Percentiles rank a stretch among this genome's conserved stretches.
phyloP scores from a whole-genome alignment of 2,888 invertebrate species.

The Agrochola litura region DNA sequence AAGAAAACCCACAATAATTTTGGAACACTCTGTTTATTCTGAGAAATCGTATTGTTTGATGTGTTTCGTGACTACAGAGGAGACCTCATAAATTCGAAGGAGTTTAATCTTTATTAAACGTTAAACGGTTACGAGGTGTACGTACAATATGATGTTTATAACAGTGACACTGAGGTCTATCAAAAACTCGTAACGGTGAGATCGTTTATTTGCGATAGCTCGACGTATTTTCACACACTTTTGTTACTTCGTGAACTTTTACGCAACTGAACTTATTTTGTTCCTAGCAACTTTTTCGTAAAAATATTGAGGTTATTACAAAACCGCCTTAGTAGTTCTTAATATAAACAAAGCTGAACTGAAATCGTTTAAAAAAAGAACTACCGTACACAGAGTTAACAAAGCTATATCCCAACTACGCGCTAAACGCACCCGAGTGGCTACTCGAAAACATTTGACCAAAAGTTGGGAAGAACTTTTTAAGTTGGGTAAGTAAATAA shows the following conservation, averaged over 20 bases:
- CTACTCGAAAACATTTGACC: conserved; percentile 16
- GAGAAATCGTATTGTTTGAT: conserved; percentile 36
- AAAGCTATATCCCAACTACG: neutral
- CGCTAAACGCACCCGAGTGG: conserved; percentile 30
- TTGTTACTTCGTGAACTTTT: neutral
- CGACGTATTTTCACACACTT: conserved; percentile 1
- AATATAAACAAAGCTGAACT: neutral
- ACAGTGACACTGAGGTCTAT: conserved; percentile 47
- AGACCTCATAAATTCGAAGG: conserved; percentile 43
- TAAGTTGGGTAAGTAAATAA: conserved; percentile 34
- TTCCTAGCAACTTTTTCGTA: neutral
- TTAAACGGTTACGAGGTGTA: conserved; percentile 53
- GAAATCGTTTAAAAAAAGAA: conserved; percentile 1
- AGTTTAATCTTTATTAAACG: conserved; percentile 48
- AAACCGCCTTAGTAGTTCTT: neutral
- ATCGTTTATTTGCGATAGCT: conserved; percentile 10
- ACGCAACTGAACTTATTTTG: neutral
- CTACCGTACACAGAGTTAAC: neutral
- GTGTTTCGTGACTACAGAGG: conserved; percentile 44
- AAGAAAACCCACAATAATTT: conserved; percentile 49
- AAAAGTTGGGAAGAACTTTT: conserved; percentile 21
- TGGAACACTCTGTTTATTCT: conserved; percentile 20
- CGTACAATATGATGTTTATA: conserved; percentile 48
- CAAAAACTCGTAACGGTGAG: conserved; percentile 26
- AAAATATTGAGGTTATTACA: neutral